A percentile compares a stretch with the other conserved stretches of the same genome.
phyloP scores from a whole-genome alignment of 2,113 vertebrate genomes.

The Microtus richardsoni region DNA sequence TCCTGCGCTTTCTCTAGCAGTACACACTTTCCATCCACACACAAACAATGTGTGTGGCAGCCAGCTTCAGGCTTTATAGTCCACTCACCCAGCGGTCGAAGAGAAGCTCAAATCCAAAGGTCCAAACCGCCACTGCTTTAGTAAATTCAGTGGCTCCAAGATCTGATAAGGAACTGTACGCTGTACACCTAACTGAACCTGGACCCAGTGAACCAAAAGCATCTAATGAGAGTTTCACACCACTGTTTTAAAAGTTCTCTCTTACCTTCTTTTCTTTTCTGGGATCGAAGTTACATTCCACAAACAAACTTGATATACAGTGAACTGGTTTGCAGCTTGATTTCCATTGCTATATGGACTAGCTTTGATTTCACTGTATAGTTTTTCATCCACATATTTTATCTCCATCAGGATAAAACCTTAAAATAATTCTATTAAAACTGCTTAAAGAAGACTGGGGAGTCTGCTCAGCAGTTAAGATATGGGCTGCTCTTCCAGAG shows the following conservation, averaged over 20 bases:
- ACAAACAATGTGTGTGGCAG: slow-evolving; percentile 69
- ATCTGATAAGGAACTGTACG: slow-evolving; percentile 13
- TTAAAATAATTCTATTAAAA: slow-evolving; percentile 38
- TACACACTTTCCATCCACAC: slow-evolving; percentile 59
- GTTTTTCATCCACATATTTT: slow-evolving; percentile 39
- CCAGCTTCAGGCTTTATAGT: background rate
- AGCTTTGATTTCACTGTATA: slow-evolving; percentile 50
- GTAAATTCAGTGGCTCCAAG: slow-evolving; percentile 18
- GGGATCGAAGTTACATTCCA: background rate
- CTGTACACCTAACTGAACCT: background rate
- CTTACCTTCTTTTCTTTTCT: slow-evolving; percentile 15
- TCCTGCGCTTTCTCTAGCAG: slow-evolving; percentile 67
- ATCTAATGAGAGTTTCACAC: background rate
- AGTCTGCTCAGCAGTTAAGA: background rate
- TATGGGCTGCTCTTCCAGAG: background rate
- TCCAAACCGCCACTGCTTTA: slow-evolving; percentile 21
- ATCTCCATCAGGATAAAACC: background rate
- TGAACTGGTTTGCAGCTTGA: background rate
- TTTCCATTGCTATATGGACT: background rate
- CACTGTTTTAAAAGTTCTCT: slow-evolving; percentile 46
- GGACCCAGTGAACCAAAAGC: slow-evolving; percentile 25
- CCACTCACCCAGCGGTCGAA: background rate
- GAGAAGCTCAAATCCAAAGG: slow-evolving; percentile 40
- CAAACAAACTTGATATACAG: background rate
- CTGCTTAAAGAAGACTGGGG: background rate